Conservation (phyloP, 2,797 vertebrate genomes). For the Syngnathus acus region DNA sequence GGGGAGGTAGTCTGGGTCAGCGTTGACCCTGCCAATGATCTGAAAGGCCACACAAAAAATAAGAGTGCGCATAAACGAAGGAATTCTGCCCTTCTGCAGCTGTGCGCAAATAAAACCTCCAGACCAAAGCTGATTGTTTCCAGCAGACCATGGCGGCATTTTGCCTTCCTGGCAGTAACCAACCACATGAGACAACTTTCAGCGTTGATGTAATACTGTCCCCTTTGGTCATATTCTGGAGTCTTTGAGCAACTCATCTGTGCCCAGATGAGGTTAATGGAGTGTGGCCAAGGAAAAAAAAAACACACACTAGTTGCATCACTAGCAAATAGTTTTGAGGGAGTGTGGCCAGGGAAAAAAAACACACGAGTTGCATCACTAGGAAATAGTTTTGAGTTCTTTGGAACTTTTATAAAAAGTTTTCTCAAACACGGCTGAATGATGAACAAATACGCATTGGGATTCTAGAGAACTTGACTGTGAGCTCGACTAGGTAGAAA, state of each 20-base stretch:
- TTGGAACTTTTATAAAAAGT: background rate
- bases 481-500: background rate
- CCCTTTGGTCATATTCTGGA: constrained; percentile 39
- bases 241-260: constrained; percentile 15
- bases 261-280: constrained; percentile 23
- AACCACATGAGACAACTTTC: constrained; percentile 46
- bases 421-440: constrained; percentile 2
- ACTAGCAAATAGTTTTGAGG: background rate
- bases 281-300: constrained; percentile 29
- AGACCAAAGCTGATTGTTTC: constrained; percentile 17
- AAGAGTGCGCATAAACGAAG: constrained; percentile 13
- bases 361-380: background rate
- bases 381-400: constrained; percentile 1
- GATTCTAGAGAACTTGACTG: background rate
- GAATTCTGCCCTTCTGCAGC: constrained; percentile 2
- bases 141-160: constrained; percentile 30
- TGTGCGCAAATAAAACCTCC: constrained; percentile 20
- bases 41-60: constrained; percentile 37
- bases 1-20: constrained; percentile 94
- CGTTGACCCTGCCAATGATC: constrained; percentile 94
- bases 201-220: constrained; percentile 18
- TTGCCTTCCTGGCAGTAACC: constrained; percentile 20
- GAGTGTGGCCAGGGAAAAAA: constrained; percentile 29
- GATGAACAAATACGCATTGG: background rate
- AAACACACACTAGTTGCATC: background rate